A percentile compares a stretch with the other conserved stretches of the same genome.
Evolutionary conservation across 2,113 vertebrate genomes (phyloP).

Genomic region (Hyla sarda): DNA sequence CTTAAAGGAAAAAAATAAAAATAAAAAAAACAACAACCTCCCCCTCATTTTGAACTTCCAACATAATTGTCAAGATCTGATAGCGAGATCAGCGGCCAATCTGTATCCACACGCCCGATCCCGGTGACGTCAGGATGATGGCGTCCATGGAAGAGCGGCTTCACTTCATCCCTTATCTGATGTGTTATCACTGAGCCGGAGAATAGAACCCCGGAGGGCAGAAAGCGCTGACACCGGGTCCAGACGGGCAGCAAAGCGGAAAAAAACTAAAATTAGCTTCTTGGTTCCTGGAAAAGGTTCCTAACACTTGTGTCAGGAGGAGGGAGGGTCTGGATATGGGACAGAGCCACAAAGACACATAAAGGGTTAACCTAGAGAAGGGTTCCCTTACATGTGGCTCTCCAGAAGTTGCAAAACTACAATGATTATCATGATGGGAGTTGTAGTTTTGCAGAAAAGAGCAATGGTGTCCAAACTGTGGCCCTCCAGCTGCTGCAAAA

Average conservation of each 20-base stretch:
- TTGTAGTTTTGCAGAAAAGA: too few species aligned
- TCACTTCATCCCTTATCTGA: conserved; percentile 21
- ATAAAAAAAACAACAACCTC: too few species aligned
- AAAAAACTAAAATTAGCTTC: conserved; percentile 50
- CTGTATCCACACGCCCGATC: background rate
- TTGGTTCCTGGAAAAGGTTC: conserved; percentile 55
- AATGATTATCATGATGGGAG: too few species aligned
- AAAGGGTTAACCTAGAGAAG: background rate
- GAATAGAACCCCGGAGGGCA: conserved; percentile 19
- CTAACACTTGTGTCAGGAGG: background rate
- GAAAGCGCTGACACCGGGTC: conserved; percentile 39
- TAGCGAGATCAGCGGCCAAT: too few species aligned
- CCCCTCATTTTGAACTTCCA: too few species aligned
- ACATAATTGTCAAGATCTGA: too few species aligned
- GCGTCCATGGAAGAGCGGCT: background rate
- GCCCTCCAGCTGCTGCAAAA: too few species aligned
- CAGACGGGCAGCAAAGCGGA: conserved; percentile 42
- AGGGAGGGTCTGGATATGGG: background rate
- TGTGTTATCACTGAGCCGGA: conserved; percentile 22
- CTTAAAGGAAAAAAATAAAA: too few species aligned
- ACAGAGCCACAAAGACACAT: too few species aligned
- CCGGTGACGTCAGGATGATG: background rate
- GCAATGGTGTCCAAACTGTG: too few species aligned
- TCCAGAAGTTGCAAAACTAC: too few species aligned
- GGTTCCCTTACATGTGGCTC: too few species aligned